Conservation (phyloP, 35 echinoderm and acorn worm species). For the Ptychodera flava region DNA sequence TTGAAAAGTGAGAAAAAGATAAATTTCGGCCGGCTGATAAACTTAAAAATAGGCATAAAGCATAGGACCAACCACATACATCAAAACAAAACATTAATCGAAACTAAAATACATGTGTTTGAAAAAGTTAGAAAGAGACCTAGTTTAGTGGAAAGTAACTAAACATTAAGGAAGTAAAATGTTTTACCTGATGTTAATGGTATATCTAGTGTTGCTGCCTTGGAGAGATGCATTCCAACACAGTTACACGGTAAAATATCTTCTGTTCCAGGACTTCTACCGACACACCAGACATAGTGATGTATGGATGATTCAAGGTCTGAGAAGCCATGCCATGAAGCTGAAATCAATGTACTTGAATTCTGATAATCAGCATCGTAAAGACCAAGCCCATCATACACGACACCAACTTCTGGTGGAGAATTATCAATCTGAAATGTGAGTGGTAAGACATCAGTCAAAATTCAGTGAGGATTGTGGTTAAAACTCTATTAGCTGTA, state of each 20-base stretch:
- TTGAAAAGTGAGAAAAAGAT: too few relatives aligned
- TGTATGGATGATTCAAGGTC: slow-evolving; percentile 34
- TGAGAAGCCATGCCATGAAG: slow-evolving; percentile 39
- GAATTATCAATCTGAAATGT: slow-evolving; percentile 8
- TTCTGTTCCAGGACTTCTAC: not conserved
- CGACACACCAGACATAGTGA: slow-evolving; percentile 38
- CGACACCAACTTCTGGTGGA: slow-evolving; percentile 8
- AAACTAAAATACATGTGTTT: too few relatives aligned
- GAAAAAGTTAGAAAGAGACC: not conserved
- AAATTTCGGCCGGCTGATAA: too few relatives aligned
- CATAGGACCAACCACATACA: too few relatives aligned
- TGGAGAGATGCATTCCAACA: slow-evolving; percentile 20
- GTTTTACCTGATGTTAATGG: slow-evolving; percentile 19
- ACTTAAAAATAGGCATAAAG: too few relatives aligned
- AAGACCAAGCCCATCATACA: slow-evolving; percentile 32
- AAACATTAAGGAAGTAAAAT: too few relatives aligned
- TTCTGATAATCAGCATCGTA: slow-evolving; percentile 39
- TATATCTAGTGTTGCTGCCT: not conserved
- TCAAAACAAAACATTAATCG: too few relatives aligned
- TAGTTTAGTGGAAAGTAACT: too few relatives aligned
- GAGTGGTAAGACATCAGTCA: too few relatives aligned
- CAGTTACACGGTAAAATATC: not conserved
- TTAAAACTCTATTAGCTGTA: too few relatives aligned
- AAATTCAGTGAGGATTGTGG: not conserved
- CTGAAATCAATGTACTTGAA: slow-evolving; percentile 1